Evolutionary conservation across 2,888 invertebrate species (phyloP).

Genomic region (Nymphalis polychloros): DNA sequence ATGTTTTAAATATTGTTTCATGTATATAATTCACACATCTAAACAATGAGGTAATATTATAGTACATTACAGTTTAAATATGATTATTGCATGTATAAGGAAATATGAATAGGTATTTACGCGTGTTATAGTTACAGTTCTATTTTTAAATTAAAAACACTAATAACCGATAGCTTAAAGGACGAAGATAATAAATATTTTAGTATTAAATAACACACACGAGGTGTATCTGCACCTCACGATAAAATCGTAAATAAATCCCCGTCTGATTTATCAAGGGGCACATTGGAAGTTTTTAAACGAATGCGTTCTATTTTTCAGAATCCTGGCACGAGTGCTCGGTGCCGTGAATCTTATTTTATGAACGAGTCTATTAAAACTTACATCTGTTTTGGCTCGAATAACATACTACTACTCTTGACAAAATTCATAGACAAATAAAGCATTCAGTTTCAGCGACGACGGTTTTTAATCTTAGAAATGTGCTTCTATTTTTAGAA

Average conservation of each 20-base stretch:
- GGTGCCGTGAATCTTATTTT: constrained; percentile 20
- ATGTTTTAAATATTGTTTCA: too few relatives aligned
- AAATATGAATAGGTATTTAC: too few relatives aligned
- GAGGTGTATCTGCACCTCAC: background rate
- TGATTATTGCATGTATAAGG: too few relatives aligned
- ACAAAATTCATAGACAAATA: constrained; percentile 23
- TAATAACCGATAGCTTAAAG: too few relatives aligned
- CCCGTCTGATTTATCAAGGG: background rate
- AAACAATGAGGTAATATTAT: too few relatives aligned
- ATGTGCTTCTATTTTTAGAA: constrained; percentile 14
- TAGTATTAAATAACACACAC: background rate
- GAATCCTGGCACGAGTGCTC: constrained; percentile 17
- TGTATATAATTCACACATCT: too few relatives aligned
- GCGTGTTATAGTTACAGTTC: too few relatives aligned
- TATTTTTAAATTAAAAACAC: too few relatives aligned
- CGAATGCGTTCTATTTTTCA: constrained; percentile 17
- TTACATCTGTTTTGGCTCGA: constrained; percentile 22
- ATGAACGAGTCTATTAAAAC: constrained; percentile 20
- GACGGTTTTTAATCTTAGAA: constrained; percentile 12
- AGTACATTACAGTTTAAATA: too few relatives aligned
- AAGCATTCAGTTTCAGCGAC: constrained; percentile 3
- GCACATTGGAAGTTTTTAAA: constrained; percentile 16
- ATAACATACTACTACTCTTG: constrained; percentile 3
- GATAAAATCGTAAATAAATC: background rate
- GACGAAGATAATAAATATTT: too few relatives aligned